Evolutionary conservation across 2,797 vertebrate species (phyloP), one percentile per base, ranked within the genome.

Genomic region (Amphiprion clarkii): DNA sequence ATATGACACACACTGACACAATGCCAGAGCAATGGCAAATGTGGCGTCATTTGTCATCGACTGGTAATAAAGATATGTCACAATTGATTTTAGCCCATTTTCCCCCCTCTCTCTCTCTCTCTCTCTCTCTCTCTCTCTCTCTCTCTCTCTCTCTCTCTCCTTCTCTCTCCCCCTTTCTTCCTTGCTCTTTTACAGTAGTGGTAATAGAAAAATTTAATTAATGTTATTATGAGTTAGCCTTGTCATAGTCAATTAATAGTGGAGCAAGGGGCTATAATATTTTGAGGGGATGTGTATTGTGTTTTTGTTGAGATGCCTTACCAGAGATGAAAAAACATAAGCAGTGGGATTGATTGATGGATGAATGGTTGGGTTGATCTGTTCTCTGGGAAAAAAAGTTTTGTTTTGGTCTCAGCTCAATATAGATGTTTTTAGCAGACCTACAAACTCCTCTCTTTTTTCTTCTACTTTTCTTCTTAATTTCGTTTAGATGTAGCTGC

Each of bases 31-130:
- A 73, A 90, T 91, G 89, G 91, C 80, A 93, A 90, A 92, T 88
- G 83, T 86, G 81, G 71, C 53, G 67, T 90, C 89, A 92, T 94
- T 92, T 91, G 90, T 95, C 92, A 93, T 93, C 60, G 84, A 87
- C 83, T 87, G 89, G 91, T 92, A 91, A 93, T 94, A 93, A 93
- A 94, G 91, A 93, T 90, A 87, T 93, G 93, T 92, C 92, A 93
- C 86, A 91, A 94, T 93, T 92, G 90, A 93, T 94, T 91, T 93
- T 88, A 76, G 74, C 70, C 72, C 70, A 27, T 64, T 83, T 61
- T 65, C 46, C 40, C 42, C 42, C 69, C 21, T 68, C 29, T 17
- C 44, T 64, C 60, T 31, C 73, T 27, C 27, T 27, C 29, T 17
- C 36, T 64, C 60, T 27, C 75, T 84, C 60, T 77, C 44, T 16